phyloP scores from a whole-genome alignment of 53 echinoderm and acorn worm genomes.

The Zoroaster sp. region DNA sequence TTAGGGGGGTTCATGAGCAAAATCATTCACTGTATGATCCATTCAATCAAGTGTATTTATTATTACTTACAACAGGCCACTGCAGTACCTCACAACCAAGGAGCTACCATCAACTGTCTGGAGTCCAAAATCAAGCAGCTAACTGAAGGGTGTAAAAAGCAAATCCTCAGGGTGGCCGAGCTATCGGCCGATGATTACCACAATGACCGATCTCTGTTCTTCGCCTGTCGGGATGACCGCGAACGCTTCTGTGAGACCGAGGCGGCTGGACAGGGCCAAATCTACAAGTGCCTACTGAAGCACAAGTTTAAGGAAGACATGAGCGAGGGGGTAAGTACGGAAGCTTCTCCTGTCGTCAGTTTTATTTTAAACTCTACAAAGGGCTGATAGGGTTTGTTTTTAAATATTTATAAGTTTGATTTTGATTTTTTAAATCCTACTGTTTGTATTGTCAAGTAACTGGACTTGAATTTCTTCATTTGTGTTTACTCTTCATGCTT shows the following conservation, averaged over 20 bases:
- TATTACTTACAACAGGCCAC: background rate
- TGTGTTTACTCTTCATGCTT: too few species aligned
- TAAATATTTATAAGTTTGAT: too few species aligned
- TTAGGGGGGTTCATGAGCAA: background rate
- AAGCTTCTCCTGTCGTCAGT: too few species aligned
- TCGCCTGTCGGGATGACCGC: slow-evolving; percentile 89
- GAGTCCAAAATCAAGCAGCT: slow-evolving; percentile 60
- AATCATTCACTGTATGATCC: background rate
- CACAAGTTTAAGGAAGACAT: slow-evolving; percentile 88
- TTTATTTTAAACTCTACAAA: too few species aligned
- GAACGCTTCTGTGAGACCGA: slow-evolving; percentile 83
- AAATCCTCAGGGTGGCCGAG: slow-evolving; percentile 86
- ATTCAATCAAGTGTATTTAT: background rate
- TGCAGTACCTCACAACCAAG: slow-evolving; percentile 69
- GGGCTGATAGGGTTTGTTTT: too few species aligned
- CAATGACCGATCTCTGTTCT: slow-evolving; percentile 82
- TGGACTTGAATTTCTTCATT: too few species aligned
- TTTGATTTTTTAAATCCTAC: too few species aligned
- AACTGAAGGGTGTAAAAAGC: slow-evolving; percentile 46
- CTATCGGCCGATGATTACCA: slow-evolving; percentile 88
- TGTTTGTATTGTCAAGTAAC: too few species aligned
- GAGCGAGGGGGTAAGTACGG: slow-evolving; percentile 80
- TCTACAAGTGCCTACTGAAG: slow-evolving; percentile 90
- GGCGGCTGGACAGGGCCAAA: slow-evolving; percentile 68
- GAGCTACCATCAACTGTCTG: slow-evolving; percentile 85